Evolutionary conservation across 2,888 invertebrate species (phyloP).

Genomic region (Euzophera pinguis): DNA sequence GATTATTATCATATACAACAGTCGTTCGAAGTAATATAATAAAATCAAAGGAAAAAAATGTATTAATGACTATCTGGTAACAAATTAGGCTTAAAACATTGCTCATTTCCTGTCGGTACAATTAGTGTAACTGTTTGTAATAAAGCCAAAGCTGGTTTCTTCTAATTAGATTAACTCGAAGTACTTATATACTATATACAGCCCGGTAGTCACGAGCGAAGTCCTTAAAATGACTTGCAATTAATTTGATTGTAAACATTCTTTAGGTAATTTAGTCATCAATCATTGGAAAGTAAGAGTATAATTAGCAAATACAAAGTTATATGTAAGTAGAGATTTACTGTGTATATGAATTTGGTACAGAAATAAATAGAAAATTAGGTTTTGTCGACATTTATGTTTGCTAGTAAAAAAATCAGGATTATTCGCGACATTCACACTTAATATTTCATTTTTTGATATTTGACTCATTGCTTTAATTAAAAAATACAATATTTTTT

Average conservation of each 20-base stretch:
- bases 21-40: too few species aligned
- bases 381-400: too few species aligned
- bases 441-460: too few species aligned
- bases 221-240: background rate
- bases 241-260: slow-evolving; percentile 2
- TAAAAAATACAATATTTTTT: too few species aligned
- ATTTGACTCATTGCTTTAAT: too few species aligned
- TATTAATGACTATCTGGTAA: background rate
- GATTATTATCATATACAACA: too few species aligned
- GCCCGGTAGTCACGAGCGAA: slow-evolving; percentile 3
- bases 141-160: background rate
- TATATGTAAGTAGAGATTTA: background rate
- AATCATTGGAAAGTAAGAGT: background rate
- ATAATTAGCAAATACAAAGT: background rate
- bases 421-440: too few species aligned
- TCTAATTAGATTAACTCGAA: background rate
- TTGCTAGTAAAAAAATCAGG: too few species aligned
- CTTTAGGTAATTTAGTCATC: background rate
- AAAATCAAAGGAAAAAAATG: too few species aligned
- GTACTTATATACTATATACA: background rate
- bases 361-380: too few species aligned
- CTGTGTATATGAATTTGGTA: too few species aligned
- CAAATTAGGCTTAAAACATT: background rate
- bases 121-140: background rate
- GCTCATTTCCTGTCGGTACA: background rate